A percentile compares a stretch with the other conserved stretches of the same genome.
Conservation (phyloP, 2,113 vertebrate species). For the Leucoraja erinaceus region DNA sequence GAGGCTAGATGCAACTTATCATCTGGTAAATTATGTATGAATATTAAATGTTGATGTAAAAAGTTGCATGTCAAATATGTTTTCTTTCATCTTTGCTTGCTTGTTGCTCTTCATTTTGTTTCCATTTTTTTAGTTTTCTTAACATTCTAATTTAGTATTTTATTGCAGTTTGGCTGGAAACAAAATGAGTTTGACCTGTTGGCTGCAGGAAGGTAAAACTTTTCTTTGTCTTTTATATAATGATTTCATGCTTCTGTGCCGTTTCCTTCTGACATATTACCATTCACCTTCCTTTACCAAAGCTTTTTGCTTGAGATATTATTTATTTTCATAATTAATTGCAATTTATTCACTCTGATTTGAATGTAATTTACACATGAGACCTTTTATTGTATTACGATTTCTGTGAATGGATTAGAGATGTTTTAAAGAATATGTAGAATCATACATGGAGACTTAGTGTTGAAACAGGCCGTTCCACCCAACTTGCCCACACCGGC, state of each 20-base stretch:
- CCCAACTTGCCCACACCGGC: no score
- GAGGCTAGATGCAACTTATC: not conserved
- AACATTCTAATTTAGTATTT: conserved; percentile 38
- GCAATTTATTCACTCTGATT: not conserved
- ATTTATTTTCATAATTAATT: not conserved
- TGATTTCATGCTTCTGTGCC: not conserved
- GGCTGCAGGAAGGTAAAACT: conserved; percentile 73
- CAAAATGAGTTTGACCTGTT: conserved; percentile 68
- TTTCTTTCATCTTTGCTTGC: not conserved
- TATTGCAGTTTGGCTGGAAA: conserved; percentile 74
- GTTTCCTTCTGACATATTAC: conserved; percentile 1
- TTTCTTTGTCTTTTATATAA: not conserved
- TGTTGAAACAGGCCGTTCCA: no score
- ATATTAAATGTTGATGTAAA: not conserved
- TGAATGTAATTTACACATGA: not conserved
- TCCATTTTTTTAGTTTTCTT: not conserved
- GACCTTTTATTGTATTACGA: not conserved
- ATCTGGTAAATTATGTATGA: not conserved
- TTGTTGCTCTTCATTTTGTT: not conserved
- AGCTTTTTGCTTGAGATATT: not conserved
- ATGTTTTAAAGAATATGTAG: not conserved
- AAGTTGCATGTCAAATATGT: not conserved
- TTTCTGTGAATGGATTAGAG: not conserved
- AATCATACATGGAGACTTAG: no score
- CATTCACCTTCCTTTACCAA: not conserved